Evolutionary conservation across 2,113 vertebrate genomes (phyloP), one percentile per base, ranked within the genome.

Genomic region (Petrocephalus microphthalmus): DNA sequence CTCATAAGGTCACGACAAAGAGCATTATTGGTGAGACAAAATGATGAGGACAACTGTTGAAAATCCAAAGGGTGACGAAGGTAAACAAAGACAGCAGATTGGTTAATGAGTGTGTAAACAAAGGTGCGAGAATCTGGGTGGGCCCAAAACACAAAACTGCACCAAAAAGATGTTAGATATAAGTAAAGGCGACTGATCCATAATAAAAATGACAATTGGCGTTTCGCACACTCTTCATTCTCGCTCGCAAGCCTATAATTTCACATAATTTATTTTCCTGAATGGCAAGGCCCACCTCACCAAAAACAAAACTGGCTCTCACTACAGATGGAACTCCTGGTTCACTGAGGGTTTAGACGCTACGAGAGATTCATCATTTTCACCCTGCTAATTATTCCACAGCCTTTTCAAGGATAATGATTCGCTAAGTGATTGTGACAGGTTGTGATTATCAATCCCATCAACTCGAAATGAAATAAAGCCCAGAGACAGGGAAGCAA

Each of bases 181-280:
- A 56, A 29, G 84, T 78, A 29, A 60, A 89, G 20, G 85, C 6
- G 20, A 89, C 67, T 71, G 45, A 53, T 19, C 19, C 88, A 60
- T 54, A 87, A 89, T 87, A 64, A 87, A 89, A 89, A 87, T 54
- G 20, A 42, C 85, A 87, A 89, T 87, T 52, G 56, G 57, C 15
- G 37, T 47, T 86, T 52, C 45, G 19, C 84, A 1, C 37, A 33
- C 45, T 87, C 53, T 86, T 87, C 67, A 49, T 57, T 54, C 85
- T 52, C 7, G 17, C 29, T 15, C 84, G 49, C 88, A 86, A 47
- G 60, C 57, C 60, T 87, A 85, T 86, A 87, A 87, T 89, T 87
- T 60, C 85, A 81, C 52, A 7, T 51, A 56, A 57, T 87, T 87
- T 60, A 89, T 89, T 87, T 87, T 45, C n/a, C 64, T 60, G 85